Percentiles rank a stretch among this genome's conserved stretches.
phyloP scores from a whole-genome alignment of 2,113 vertebrate species.

The Trichechus manatus region DNA sequence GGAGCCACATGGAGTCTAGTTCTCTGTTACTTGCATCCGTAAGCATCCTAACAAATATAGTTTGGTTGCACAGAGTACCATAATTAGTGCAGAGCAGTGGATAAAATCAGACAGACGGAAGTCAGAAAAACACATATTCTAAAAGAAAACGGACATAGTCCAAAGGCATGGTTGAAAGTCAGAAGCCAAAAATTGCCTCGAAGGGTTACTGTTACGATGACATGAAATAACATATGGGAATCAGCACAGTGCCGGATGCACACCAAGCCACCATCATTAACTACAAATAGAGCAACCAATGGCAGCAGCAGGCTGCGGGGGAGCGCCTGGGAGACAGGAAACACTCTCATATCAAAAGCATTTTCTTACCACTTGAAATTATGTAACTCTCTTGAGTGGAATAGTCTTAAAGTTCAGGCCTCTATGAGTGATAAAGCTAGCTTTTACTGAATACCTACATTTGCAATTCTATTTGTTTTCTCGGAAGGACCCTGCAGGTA shows the following conservation, averaged over 20 bases:
- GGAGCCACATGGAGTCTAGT: background rate
- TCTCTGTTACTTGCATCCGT: background rate
- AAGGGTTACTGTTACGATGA: background rate
- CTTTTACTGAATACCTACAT: conserved; percentile 27
- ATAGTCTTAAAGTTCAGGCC: background rate
- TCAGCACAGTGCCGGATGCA: background rate
- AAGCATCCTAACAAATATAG: background rate
- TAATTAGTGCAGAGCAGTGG: background rate
- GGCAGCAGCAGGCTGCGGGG: background rate
- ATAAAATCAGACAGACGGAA: background rate
- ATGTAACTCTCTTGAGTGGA: background rate
- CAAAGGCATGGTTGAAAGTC: conserved; percentile 27
- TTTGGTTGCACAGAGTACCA: background rate
- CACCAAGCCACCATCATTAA: background rate
- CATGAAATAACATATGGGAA: background rate
- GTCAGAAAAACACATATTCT: background rate
- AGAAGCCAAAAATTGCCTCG: conserved; percentile 30
- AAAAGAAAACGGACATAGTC: conserved; percentile 12
- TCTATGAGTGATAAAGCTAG: background rate
- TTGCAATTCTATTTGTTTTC: conserved; percentile 47
- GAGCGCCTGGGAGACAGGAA: background rate
- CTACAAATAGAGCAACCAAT: background rate
- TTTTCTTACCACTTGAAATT: conserved; percentile 26
- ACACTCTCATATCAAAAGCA: background rate
- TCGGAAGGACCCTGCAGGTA: background rate